These are phyloP conservation scores for Drosophila subobscura DNA, from an alignment of 1,140 invertebrate species.

Conservation along the genomic window DNA sequence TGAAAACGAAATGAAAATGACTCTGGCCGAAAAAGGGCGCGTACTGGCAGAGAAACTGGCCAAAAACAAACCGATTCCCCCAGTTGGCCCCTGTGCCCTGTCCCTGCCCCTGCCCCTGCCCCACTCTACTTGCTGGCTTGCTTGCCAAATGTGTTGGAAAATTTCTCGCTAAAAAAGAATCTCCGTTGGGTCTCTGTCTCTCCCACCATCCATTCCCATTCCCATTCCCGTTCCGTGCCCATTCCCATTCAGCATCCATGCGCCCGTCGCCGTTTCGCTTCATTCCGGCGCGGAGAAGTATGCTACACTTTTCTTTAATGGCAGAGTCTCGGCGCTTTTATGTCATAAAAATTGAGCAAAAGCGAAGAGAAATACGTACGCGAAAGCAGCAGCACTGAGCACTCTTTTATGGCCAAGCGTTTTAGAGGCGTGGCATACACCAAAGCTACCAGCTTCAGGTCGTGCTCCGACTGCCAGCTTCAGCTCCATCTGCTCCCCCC, in stretches of 20 bases:
- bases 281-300: slow-evolving; percentile 50
- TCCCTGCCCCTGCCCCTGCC: neutral
- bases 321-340: slow-evolving; percentile 69
- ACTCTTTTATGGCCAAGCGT: slow-evolving; percentile 43
- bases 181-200: slow-evolving; percentile 13
- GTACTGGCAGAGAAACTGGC: slow-evolving; percentile 39
- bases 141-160: slow-evolving; percentile 78
- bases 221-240: slow-evolving; percentile 28
- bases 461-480: neutral
- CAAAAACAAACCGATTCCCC: slow-evolving; percentile 66
- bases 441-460: neutral
- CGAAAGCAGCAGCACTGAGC: slow-evolving; percentile 3
- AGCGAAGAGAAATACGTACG: slow-evolving; percentile 8
- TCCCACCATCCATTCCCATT: neutral
- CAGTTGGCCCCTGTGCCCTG: slow-evolving; percentile 18
- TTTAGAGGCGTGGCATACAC: slow-evolving; percentile 33
- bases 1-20: slow-evolving; percentile 38
- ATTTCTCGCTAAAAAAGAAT: slow-evolving; percentile 65
- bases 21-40: slow-evolving; percentile 35
- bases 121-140: slow-evolving; percentile 15
- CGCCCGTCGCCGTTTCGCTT: slow-evolving; percentile 18
- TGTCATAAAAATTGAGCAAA: slow-evolving; percentile 70
- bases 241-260: neutral
- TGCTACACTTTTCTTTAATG: slow-evolving; percentile 80
- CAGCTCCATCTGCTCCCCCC: too few relatives aligned